Evolutionary conservation across 2,888 invertebrate species (phyloP).

Genomic region (Rutpela maculata): DNA sequence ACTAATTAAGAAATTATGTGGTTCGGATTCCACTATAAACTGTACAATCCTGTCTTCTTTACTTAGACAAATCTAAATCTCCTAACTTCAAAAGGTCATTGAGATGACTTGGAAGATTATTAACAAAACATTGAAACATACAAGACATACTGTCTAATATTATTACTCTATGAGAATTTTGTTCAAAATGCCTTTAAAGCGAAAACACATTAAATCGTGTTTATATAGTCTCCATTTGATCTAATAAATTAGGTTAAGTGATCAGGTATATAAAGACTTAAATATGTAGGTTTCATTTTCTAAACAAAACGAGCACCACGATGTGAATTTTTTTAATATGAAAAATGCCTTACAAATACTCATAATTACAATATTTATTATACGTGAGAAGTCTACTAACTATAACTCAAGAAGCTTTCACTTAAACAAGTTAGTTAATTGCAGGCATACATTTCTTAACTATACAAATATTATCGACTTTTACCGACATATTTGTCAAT

Average conservation of each 20-base stretch:
- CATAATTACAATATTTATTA: slow-evolving; percentile 17
- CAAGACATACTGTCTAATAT: too few species aligned
- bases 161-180: too few species aligned
- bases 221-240: too few species aligned
- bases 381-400: slow-evolving; percentile 17
- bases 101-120: too few species aligned
- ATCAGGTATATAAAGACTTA: background rate
- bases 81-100: too few species aligned
- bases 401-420: slow-evolving; percentile 2
- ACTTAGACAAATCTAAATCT: too few species aligned
- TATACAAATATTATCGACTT: slow-evolving; percentile 20
- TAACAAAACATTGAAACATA: too few species aligned
- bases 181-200: too few species aligned
- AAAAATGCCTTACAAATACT: slow-evolving; percentile 2
- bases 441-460: background rate
- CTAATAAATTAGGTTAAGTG: background rate
- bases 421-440: slow-evolving; percentile 16
- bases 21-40: too few species aligned
- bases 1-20: too few species aligned
- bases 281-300: slow-evolving; percentile 18
- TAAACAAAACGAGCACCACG: background rate
- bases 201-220: too few species aligned
- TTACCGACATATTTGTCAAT: slow-evolving; percentile 8
- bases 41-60: too few species aligned
- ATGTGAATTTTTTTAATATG: slow-evolving; percentile 17